phyloP scores from a whole-genome alignment of 1,140 invertebrate genomes.

The Halictus rubicundus region DNA sequence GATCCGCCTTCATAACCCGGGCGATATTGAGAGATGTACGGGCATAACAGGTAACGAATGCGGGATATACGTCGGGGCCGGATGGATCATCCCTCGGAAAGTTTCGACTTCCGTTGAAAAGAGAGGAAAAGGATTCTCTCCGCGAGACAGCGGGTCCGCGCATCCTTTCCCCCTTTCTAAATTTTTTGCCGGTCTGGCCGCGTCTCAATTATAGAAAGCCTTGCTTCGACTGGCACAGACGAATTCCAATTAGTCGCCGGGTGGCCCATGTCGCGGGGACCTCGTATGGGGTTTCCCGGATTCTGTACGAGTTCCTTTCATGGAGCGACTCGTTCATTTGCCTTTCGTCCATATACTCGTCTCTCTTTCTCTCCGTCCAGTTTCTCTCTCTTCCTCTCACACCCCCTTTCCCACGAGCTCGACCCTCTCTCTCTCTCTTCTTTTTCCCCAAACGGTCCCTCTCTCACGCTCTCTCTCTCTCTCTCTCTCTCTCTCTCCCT shows the following conservation, averaged over 20 bases:
- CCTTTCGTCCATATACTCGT: constrained; percentile 74
- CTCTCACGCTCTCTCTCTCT: constrained; percentile 27
- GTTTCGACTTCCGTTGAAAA: constrained; percentile 60
- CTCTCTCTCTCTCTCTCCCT: constrained; percentile 17
- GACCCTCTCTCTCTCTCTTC: constrained; percentile 47
- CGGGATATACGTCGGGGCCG: constrained; percentile 19
- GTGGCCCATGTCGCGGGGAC: constrained; percentile 75
- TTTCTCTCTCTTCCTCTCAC: not conserved
- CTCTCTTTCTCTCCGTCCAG: constrained; percentile 34
- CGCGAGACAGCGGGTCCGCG: constrained; percentile 63
- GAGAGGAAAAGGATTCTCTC: constrained; percentile 62
- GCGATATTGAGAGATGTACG: constrained; percentile 38
- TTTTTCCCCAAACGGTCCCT: constrained; percentile 46
- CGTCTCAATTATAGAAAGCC: constrained; percentile 81
- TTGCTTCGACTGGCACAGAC: constrained; percentile 80
- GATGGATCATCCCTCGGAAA: constrained; percentile 52
- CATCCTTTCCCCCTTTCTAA: constrained; percentile 62
- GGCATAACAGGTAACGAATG: constrained; percentile 14
- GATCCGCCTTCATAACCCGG: not conserved
- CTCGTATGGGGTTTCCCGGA: constrained; percentile 80
- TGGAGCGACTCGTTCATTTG: constrained; percentile 79
- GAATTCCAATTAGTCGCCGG: constrained; percentile 81
- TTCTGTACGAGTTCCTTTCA: constrained; percentile 81
- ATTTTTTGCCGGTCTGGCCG: constrained; percentile 73
- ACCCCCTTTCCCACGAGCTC: constrained; percentile 29